Evolutionary conservation across 1,140 invertebrate genomes (phyloP), one percentile per base, ranked within the genome.

Genomic region (Drosophila punjabiensis): DNA sequence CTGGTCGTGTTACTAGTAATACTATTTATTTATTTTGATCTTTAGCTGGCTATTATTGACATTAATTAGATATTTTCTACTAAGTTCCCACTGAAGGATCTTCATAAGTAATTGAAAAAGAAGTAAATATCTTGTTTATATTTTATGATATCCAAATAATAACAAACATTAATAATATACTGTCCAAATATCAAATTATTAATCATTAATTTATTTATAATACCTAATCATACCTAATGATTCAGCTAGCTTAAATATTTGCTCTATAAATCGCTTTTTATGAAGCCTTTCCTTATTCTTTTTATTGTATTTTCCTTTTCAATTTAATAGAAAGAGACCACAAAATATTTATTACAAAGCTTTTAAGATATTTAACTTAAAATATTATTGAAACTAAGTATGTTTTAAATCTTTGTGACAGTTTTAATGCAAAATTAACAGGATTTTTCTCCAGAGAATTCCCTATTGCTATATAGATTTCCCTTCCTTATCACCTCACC

Each of bases 401-500:
- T 24, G 3, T 11, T 32, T 52, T 1, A 3, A 6, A 2, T 52
- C 4, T 11, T n/a, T 52, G 2, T 11, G 5, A 32, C 9, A n/a
- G 4, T 30, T n/a, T 16, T n/a, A 7, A n/a, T 16, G 7, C 6
- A 41, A 16, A 41, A 13, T 3, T 35, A 14, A 13, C 0, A 10
- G 10, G 9, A 33, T 11, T 10, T 33, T 41, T n/a, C n/a, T n/a
- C n/a, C n/a, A n/a, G n/a, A n/a, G n/a, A n/a, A n/a, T n/a, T n/a
- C n/a, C n/a, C n/a, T n/a, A n/a, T n/a, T n/a, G n/a, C n/a, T n/a
- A n/a, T n/a, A n/a, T n/a, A n/a, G n/a, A n/a, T n/a, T n/a, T n/a
- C n/a, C n/a, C n/a, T n/a, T n/a, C 1, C 8, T 10, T 5, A 11
- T 24, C 32, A 24, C 32, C 84, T 55, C 78, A 90, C 86, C 86